phyloP scores from a whole-genome alignment of 2,888 invertebrate species.

The Danaus chrysippus region DNA sequence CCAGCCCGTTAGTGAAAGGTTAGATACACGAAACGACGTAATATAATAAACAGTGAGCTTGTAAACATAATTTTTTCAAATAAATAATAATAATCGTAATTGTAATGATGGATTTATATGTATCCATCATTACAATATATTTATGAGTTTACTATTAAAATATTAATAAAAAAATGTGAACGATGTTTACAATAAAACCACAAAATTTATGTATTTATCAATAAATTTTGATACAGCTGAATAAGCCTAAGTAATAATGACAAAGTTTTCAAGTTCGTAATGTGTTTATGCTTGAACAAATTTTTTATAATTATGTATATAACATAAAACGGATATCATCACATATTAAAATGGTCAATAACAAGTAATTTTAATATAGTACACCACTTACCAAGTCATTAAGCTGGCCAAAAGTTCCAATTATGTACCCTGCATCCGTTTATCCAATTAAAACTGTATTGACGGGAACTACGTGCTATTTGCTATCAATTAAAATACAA shows the following conservation, averaged over 20 bases:
- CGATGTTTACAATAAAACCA: too few species aligned
- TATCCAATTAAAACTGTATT: constrained; percentile 35
- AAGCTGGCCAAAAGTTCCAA: constrained; percentile 28
- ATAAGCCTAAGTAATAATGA: too few species aligned
- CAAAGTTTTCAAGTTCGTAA: too few species aligned
- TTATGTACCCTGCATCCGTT: constrained; percentile 31
- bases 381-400: constrained; percentile 31
- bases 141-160: too few species aligned
- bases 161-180: too few species aligned
- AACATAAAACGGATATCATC: constrained; percentile 9
- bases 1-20: background rate
- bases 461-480: constrained; percentile 30
- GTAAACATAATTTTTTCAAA: background rate
- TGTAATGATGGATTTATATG: too few species aligned
- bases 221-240: too few species aligned
- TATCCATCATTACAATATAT: too few species aligned
- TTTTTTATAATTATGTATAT: background rate
- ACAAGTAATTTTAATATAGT: constrained; percentile 29
- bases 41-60: background rate
- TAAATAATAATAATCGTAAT: too few species aligned
- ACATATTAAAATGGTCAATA: constrained; percentile 26
- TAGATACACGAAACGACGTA: background rate
- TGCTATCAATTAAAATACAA: constrained; percentile 33
- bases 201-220: too few species aligned
- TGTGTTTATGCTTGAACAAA: too few species aligned